Conservation (phyloP, 2,113 vertebrate species). For the Aldabrachelys gigantea region DNA sequence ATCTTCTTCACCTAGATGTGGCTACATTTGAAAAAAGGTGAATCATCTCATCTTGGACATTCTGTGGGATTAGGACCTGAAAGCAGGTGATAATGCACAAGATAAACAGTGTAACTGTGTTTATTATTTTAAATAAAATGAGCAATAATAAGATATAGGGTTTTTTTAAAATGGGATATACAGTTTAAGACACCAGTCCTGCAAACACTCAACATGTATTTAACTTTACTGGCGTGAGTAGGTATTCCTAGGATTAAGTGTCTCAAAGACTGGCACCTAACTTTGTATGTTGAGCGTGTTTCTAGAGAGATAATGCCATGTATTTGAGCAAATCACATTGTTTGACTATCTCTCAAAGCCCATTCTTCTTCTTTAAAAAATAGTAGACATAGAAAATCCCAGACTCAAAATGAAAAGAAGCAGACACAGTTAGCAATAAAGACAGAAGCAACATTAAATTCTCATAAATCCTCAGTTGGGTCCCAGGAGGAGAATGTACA, state of each 20-base stretch:
- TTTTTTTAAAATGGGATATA: neutral
- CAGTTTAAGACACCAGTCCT: neutral
- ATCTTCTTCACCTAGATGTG: neutral
- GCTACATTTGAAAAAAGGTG: neutral
- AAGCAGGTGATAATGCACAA: neutral
- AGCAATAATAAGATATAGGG: neutral
- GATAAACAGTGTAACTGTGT: neutral
- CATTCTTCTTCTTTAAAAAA: neutral
- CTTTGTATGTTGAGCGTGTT: neutral
- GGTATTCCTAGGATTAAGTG: neutral
- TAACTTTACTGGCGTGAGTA: neutral
- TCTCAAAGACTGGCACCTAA: neutral
- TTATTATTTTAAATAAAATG: neutral
- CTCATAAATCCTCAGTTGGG: neutral
- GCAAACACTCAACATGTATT: neutral
- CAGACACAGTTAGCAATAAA: neutral
- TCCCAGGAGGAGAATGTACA: neutral
- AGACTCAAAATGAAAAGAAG: neutral
- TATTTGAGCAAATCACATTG: neutral
- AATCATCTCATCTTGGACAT: rapidly evolving
- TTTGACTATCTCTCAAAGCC: neutral
- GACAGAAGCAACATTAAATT: neutral
- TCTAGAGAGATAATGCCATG: rapidly evolving
- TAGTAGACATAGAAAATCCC: neutral
- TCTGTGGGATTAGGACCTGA: neutral